Percentiles rank a stretch among this genome's conserved stretches.
phyloP scores from a whole-genome alignment of 2,888 invertebrate genomes.

The Nomada ferruginata region DNA sequence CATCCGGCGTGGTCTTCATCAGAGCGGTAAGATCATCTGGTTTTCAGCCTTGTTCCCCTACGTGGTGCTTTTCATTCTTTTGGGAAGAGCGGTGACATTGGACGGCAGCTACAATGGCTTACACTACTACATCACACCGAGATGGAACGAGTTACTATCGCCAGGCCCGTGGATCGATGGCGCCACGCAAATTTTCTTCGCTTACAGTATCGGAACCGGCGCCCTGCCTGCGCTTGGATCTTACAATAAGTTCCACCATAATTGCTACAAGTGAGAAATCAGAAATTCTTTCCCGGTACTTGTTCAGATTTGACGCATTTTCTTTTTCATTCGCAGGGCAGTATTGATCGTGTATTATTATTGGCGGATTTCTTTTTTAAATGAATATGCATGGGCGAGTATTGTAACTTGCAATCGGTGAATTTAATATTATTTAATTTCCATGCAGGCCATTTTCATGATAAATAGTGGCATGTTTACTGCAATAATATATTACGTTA shows the following conservation, averaged over 20 bases:
- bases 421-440: too few relatives aligned
- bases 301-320: too few relatives aligned
- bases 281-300: neutral
- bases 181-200: conserved; percentile 92
- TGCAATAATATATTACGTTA: too few relatives aligned
- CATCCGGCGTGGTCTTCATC: conserved; percentile 90
- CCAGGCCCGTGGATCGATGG: conserved; percentile 90
- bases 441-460: too few relatives aligned
- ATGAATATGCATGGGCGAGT: too few relatives aligned
- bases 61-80: conserved; percentile 88
- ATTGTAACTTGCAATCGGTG: too few relatives aligned
- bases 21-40: conserved; percentile 92
- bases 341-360: too few relatives aligned
- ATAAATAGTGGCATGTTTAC: too few relatives aligned
- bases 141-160: conserved; percentile 85
- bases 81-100: conserved; percentile 88
- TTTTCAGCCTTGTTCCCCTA: conserved; percentile 92
- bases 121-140: conserved; percentile 88
- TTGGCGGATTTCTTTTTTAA: too few relatives aligned
- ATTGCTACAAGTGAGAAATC: conserved; percentile 88
- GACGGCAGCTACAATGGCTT: conserved; percentile 88
- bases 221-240: conserved; percentile 90
- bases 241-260: conserved; percentile 91
- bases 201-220: conserved; percentile 91
- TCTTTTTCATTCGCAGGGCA: too few relatives aligned